Evolutionary conservation across 2,797 vertebrate genomes (phyloP).

Genomic region (Lophius americanus): DNA sequence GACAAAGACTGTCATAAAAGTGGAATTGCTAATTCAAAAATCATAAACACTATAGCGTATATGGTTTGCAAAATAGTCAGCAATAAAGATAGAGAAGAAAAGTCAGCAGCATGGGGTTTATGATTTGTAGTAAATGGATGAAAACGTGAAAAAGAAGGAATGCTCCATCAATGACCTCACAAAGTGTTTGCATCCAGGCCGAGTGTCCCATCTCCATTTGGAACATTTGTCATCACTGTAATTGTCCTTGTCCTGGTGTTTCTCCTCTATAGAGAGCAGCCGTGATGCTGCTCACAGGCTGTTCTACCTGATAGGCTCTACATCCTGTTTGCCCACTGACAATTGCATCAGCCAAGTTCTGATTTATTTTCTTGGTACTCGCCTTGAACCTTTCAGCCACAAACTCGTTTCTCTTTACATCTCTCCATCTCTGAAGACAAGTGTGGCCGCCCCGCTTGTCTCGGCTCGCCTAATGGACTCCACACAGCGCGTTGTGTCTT

Average conservation of each 20-base stretch:
- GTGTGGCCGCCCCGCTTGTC: constrained; percentile 31
- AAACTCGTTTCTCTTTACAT: constrained; percentile 52
- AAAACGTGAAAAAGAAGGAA: neutral
- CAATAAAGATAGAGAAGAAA: constrained; percentile 4
- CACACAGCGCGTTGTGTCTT: constrained; percentile 34
- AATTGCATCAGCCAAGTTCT: constrained; percentile 53
- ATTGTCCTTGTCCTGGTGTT: constrained; percentile 40
- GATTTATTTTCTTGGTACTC: constrained; percentile 72
- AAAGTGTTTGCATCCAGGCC: constrained; percentile 26
- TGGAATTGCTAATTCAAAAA: neutral
- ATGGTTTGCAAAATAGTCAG: neutral
- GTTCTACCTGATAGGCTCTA: constrained; percentile 48
- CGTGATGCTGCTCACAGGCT: constrained; percentile 43
- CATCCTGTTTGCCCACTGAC: constrained; percentile 57
- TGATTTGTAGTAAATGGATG: constrained; percentile 10
- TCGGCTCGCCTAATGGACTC: constrained; percentile 41
- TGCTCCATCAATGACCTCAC: constrained; percentile 11
- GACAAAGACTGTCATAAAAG: neutral
- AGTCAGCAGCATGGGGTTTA: constrained; percentile 1
- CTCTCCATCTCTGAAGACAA: constrained; percentile 54
- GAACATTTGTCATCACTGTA: constrained; percentile 51
- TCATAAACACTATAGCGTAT: neutral
- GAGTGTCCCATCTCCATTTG: constrained; percentile 38
- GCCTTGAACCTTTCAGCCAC: constrained; percentile 76
- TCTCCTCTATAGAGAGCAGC: constrained; percentile 18